A percentile compares a stretch with the other conserved stretches of the same genome.
Conservation (phyloP, 2,797 vertebrate genomes). For the Brachymystax lenok region DNA sequence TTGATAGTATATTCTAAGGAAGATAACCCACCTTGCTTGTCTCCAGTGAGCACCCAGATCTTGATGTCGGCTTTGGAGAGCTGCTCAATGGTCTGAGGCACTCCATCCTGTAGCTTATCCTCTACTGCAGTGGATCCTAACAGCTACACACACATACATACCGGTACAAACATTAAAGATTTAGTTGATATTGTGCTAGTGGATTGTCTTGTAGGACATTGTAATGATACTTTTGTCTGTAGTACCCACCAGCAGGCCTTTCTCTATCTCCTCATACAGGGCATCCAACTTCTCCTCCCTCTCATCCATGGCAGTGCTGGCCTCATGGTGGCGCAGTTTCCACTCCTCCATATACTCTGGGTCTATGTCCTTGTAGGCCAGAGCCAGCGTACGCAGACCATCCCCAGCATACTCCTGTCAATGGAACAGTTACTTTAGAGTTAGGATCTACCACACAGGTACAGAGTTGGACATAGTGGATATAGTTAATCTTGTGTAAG, state of each 20-base stretch:
- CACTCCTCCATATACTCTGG: slow-evolving; percentile 75
- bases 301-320: slow-evolving; percentile 77
- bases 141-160: slow-evolving; percentile 67
- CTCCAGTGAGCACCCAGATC: slow-evolving; percentile 93
- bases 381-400: slow-evolving; percentile 88
- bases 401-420: slow-evolving; percentile 88
- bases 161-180: background rate
- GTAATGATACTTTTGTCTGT: background rate
- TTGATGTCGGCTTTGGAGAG: slow-evolving; percentile 89
- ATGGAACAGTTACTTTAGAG: slow-evolving; percentile 4
- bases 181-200: background rate
- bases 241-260: slow-evolving; percentile 78
- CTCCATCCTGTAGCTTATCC: slow-evolving; percentile 94
- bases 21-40: slow-evolving; percentile 88
- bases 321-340: slow-evolving; percentile 81
- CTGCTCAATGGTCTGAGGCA: slow-evolving; percentile 88
- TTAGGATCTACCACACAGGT: background rate
- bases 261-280: slow-evolving; percentile 91
- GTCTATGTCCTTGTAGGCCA: slow-evolving; percentile 88
- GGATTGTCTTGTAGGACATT: background rate
- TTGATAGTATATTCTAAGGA: background rate
- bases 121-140: slow-evolving; percentile 91
- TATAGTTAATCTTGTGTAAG: no score
- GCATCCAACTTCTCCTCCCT: slow-evolving; percentile 80
- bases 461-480: no score